These are phyloP conservation scores for Barnardius zonarius DNA, from an alignment of 2,113 vertebrate species.

Conservation along the genomic window DNA sequence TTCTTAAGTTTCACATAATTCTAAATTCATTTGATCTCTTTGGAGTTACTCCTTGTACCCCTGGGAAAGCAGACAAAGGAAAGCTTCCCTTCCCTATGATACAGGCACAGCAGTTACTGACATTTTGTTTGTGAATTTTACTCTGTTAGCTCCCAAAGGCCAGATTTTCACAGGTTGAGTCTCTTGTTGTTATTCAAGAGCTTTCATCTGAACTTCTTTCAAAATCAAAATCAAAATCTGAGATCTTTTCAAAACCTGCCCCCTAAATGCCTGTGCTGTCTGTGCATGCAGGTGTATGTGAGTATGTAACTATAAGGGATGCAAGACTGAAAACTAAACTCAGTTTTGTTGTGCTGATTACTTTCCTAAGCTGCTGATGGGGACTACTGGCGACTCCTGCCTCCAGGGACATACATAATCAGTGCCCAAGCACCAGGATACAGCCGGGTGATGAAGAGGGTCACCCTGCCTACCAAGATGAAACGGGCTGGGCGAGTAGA, in stretches of 20 bases:
- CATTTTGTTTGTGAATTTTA: not conserved
- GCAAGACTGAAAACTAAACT: not conserved
- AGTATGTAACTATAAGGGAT: rapidly evolving
- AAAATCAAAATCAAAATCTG: not conserved
- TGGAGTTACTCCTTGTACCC: not conserved
- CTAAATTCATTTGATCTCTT: not conserved
- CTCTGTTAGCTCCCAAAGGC: not conserved
- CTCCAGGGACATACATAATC: conserved; percentile 83
- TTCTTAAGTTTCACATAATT: conserved; percentile 13
- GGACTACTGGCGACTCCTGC: conserved; percentile 93
- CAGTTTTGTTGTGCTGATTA: not conserved
- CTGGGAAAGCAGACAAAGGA: not conserved
- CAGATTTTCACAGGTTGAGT: not conserved
- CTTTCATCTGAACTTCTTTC: not conserved
- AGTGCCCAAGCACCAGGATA: conserved; percentile 86
- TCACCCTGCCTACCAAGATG: conserved; percentile 83
- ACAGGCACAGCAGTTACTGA: not conserved
- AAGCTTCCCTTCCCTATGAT: not conserved
- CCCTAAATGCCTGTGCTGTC: not conserved
- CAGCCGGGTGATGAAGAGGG: conserved; percentile 84
- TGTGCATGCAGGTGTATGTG: rapidly evolving
- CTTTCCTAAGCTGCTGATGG: conserved; percentile 82
- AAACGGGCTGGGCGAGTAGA: conserved; percentile 83
- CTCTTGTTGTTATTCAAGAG: not conserved
- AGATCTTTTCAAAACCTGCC: not conserved